A percentile compares a stretch with the other conserved stretches of the same genome.
These are phyloP conservation scores for Sus cebifrons DNA, from an alignment of 2,797 vertebrate species.

Conservation along the genomic window DNA sequence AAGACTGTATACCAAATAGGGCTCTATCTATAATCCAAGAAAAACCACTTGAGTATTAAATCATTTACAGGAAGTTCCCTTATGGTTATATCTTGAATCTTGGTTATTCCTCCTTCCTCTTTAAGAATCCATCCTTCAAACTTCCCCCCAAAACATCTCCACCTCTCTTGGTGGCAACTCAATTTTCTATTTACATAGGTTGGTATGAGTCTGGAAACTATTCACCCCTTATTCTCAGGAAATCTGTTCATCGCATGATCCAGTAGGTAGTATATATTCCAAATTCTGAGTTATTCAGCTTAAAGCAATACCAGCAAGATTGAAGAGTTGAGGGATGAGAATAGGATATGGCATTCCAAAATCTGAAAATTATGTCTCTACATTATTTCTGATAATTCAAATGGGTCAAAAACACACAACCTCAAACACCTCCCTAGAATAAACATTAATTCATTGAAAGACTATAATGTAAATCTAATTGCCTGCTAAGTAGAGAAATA, in stretches of 20 bases:
- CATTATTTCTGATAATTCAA: neutral
- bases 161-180: neutral
- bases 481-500: neutral
- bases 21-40: neutral
- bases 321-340: neutral
- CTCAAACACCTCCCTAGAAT: neutral
- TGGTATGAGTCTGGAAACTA: neutral
- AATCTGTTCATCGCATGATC: neutral
- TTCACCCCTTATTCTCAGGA: neutral
- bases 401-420: neutral
- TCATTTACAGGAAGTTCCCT: neutral
- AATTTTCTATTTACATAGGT: neutral
- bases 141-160: neutral
- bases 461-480: neutral
- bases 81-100: neutral
- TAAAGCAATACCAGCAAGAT: neutral
- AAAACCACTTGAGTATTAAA: neutral
- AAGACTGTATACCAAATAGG: neutral
- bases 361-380: neutral
- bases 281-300: slow-evolving; percentile 4
- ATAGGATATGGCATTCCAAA: neutral
- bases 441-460: slow-evolving; percentile 18
- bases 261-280: neutral
- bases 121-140: neutral
- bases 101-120: neutral